Base-by-base conservation (phyloP, 2,888 invertebrate genomes). In the Xylota sylvarum region DNA sequence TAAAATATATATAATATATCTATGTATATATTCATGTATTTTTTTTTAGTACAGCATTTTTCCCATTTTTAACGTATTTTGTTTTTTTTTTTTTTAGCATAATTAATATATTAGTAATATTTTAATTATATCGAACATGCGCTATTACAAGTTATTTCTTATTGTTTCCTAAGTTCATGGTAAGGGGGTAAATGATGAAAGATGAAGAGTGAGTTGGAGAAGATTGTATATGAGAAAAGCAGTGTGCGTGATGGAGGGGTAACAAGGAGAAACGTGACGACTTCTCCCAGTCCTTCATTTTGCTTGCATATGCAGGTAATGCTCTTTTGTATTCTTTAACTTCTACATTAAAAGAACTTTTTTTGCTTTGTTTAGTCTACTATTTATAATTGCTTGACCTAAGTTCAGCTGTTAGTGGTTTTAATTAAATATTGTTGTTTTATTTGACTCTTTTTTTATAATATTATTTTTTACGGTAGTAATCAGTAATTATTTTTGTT, bases 281-380 rank as follows among this genome's bases (percentile, higher is more conserved):
- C 83, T 82, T 83, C 81, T 83, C 74, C 76, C 55, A 27, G 72
- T 74, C 74, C 69, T 55, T 70, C 70, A 67, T 77, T 83, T 88
- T 88, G 86, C 88, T 88, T 88, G 73, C 76, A 88, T 82, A 87
- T 88, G 82, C 84, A 87, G 80, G 69, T 88, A 78, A 85, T 85
- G 82, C 77, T 80, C 80, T 88, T 86, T 79, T 87, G 86, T 88
- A 77, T 89, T 88, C 81, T 80, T 85, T 86, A 82, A 86, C 77
- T 72, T 82, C 86, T 86, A 88, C 81, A 78, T 88, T 88, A 88
- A 88, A 89, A 88, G 88, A 81, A 88, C 84, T 86, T 43, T 73
- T 56, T 85, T 88, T 88, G 56, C 80, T 88, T 88, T 84, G 73
- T 88, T 88, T 88, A 60, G 77, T 85, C 79, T 87, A 76, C 84